Percentiles rank a stretch among this genome's conserved stretches.
phyloP scores from a whole-genome alignment of 2,888 invertebrate genomes.

The Temnothorax rugatulus region DNA sequence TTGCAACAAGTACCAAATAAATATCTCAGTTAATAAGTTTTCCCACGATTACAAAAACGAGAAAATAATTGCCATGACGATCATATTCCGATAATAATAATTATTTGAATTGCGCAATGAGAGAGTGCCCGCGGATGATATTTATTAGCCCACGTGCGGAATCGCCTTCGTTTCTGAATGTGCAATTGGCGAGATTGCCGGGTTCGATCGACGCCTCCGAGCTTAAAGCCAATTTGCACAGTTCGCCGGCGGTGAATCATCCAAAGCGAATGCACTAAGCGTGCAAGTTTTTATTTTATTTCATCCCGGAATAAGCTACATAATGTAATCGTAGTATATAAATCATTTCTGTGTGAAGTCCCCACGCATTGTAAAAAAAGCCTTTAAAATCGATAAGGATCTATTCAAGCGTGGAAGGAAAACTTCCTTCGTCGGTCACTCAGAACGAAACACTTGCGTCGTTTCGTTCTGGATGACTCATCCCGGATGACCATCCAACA shows the following conservation, averaged over 20 bases:
- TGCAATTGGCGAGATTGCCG: constrained; percentile 66
- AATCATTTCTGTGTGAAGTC: constrained; percentile 18
- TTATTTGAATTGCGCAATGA: constrained; percentile 48
- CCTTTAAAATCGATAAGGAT: neutral
- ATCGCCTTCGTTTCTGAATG: constrained; percentile 57
- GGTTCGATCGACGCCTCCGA: constrained; percentile 60
- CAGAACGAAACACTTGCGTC: constrained; percentile 6
- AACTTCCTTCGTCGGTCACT: constrained; percentile 29
- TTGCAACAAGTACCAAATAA: neutral
- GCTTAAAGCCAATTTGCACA: constrained; percentile 34
- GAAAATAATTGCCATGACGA: constrained; percentile 17
- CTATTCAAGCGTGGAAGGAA: neutral
- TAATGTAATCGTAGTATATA: constrained; percentile 3
- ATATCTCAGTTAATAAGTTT: neutral
- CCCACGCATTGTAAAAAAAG: neutral
- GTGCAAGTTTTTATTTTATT: constrained; percentile 14
- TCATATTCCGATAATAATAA: constrained; percentile 16
- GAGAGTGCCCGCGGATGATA: constrained; percentile 35
- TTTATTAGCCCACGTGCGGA: constrained; percentile 47
- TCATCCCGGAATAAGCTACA: neutral
- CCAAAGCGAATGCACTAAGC: constrained; percentile 13
- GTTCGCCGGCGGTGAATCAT: constrained; percentile 38
- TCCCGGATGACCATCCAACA: constrained; percentile 7
- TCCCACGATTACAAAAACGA: constrained; percentile 19
- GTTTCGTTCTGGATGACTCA: constrained; percentile 25